phyloP scores from a whole-genome alignment of 2,113 vertebrate genomes.

The Zosterops hypoxanthus region DNA sequence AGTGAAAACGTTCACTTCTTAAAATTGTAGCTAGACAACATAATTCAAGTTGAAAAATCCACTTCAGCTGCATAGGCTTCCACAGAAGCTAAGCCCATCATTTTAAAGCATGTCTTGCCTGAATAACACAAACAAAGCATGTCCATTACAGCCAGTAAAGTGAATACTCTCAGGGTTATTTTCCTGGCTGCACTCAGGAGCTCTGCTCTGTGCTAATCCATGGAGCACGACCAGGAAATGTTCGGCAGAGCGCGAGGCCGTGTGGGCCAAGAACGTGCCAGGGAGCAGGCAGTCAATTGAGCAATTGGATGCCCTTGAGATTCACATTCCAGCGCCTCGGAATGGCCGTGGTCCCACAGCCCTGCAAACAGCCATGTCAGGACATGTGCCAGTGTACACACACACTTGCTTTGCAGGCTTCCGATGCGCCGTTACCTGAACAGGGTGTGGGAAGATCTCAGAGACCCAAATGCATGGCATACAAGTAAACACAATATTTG shows the following conservation, averaged over 20 bases:
- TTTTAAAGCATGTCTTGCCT: neutral
- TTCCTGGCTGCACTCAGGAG: neutral
- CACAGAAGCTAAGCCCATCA: neutral
- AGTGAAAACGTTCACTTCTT: neutral
- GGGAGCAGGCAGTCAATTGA: neutral
- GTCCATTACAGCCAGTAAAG: neutral
- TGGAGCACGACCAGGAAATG: neutral
- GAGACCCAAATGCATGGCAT: neutral
- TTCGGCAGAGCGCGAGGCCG: neutral
- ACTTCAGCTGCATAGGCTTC: neutral
- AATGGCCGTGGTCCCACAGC: neutral
- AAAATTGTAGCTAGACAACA: neutral
- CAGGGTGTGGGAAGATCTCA: neutral
- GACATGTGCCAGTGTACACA: neutral
- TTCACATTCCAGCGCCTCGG: neutral
- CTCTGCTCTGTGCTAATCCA: neutral
- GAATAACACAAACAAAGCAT: neutral
- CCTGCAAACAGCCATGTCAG: fast-evolving
- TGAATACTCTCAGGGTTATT: neutral
- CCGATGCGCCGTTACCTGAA: fast-evolving
- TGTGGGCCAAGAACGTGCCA: constrained; percentile 45
- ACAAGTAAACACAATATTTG: neutral
- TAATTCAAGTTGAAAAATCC: neutral
- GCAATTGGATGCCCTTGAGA: neutral
- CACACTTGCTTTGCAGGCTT: neutral